Percentiles rank a stretch among this genome's conserved stretches.
Evolutionary conservation across 2,888 invertebrate species (phyloP).

Genomic region (Auanema sp.): DNA sequence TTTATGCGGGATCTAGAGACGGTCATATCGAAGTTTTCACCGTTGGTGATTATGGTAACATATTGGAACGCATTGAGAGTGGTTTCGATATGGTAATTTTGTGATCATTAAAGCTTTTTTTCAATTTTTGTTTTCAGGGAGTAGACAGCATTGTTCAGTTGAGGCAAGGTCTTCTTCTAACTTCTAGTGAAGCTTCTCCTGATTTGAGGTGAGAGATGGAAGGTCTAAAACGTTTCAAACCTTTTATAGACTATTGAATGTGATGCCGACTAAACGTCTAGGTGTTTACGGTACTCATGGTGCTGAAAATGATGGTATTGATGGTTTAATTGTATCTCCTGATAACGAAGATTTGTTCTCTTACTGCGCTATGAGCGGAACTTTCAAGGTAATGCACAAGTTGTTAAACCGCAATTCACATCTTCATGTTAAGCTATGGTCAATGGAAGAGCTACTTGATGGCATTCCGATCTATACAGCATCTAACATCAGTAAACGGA

Average conservation of each 20-base stretch:
- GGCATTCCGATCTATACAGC: conserved; percentile 46
- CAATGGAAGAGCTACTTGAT: conserved; percentile 29
- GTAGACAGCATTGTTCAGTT: conserved; percentile 35
- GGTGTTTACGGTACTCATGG: conserved; percentile 39
- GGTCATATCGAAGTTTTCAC: conserved; percentile 56
- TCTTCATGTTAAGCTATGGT: conserved; percentile 33
- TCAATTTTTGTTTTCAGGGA: conserved; percentile 17
- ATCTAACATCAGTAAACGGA: conserved; percentile 39
- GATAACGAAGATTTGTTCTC: conserved; percentile 4
- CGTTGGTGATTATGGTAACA: conserved; percentile 51
- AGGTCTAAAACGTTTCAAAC: not conserved
- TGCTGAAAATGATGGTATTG: conserved; percentile 36
- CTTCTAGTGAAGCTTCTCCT: conserved; percentile 32
- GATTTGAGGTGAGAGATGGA: conserved; percentile 19
- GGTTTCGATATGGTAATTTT: conserved; percentile 43
- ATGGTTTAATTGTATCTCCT: conserved; percentile 17
- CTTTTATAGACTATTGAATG: conserved; percentile 43
- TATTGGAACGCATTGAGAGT: conserved; percentile 48
- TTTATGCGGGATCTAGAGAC: conserved; percentile 51
- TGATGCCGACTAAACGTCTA: conserved; percentile 50
- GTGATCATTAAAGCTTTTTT: too few species aligned
- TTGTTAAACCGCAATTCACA: conserved; percentile 10
- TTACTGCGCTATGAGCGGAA: not conserved
- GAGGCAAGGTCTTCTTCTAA: conserved; percentile 29
- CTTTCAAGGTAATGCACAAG: not conserved